Conservation (phyloP, 2,888 invertebrate species). For the Clistopyga incitator region DNA sequence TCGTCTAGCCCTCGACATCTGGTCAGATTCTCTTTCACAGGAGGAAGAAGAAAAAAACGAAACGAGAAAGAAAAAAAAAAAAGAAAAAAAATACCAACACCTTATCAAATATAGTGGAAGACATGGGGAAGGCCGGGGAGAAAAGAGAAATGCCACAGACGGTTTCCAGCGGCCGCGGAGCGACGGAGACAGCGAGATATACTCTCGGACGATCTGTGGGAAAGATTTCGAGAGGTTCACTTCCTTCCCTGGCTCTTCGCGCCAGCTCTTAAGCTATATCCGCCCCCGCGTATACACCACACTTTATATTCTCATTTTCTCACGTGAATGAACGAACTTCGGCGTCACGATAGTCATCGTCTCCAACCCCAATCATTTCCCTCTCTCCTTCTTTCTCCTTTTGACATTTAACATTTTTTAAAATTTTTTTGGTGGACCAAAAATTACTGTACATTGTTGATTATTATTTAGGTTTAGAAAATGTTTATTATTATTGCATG, state of each 20-base stretch:
- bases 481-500: neutral
- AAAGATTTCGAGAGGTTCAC: conserved; percentile 68
- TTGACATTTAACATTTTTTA: neutral
- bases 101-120: conserved; percentile 77
- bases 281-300: conserved; percentile 56
- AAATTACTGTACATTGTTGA: too few relatives aligned
- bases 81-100: conserved; percentile 68
- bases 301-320: conserved; percentile 62
- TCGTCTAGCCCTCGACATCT: conserved; percentile 77
- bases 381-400: neutral
- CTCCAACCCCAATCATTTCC: conserved; percentile 1
- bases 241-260: conserved; percentile 52
- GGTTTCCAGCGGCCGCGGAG: conserved; percentile 50
- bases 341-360: conserved; percentile 54
- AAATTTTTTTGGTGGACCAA: neutral
- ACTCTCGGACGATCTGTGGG: conserved; percentile 67
- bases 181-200: conserved; percentile 38
- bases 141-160: conserved; percentile 55
- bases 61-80: conserved; percentile 56
- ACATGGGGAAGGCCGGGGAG: conserved; percentile 38
- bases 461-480: too few relatives aligned
- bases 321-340: conserved; percentile 60
- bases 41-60: conserved; percentile 64
- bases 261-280: conserved; percentile 60
- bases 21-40: conserved; percentile 83